A percentile compares a stretch with the other conserved stretches of the same genome.
Evolutionary conservation across 2,888 invertebrate genomes (phyloP).

Genomic region (Drosophila incognita): DNA sequence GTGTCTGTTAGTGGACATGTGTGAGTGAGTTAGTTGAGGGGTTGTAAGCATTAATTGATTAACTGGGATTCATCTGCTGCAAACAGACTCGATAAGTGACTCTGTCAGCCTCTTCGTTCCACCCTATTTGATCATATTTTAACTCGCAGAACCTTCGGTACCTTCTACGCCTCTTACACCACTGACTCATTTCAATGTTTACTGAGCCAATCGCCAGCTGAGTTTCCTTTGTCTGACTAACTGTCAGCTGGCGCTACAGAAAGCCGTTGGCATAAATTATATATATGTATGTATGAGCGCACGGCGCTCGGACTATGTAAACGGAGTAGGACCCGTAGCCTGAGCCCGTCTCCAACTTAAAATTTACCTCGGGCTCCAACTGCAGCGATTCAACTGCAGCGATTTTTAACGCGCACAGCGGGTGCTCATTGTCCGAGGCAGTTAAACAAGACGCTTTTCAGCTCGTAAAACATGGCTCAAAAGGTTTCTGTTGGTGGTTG

Average conservation of each 20-base stretch:
- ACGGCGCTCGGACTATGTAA: slow-evolving; percentile 61
- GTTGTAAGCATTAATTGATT: slow-evolving; percentile 29
- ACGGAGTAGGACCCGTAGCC: slow-evolving; percentile 40
- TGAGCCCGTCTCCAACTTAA: slow-evolving; percentile 7
- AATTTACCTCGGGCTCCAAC: slow-evolving; percentile 8
- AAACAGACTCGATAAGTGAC: slow-evolving; percentile 17
- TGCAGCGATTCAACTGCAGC: slow-evolving; percentile 54
- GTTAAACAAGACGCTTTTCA: slow-evolving; percentile 79
- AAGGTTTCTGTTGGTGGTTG: slow-evolving; percentile 25
- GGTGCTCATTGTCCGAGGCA: slow-evolving; percentile 75
- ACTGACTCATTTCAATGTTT: slow-evolving; percentile 49
- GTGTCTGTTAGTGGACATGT: not conserved
- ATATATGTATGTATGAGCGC: slow-evolving; percentile 24
- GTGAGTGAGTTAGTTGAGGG: slow-evolving; percentile 1
- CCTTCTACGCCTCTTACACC: slow-evolving; percentile 15
- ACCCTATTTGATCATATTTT: slow-evolving; percentile 14
- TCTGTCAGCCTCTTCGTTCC: slow-evolving; percentile 18
- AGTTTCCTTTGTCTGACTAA: slow-evolving; percentile 44
- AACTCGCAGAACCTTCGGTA: slow-evolving; percentile 10
- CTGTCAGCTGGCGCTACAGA: slow-evolving; percentile 74
- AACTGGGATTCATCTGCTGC: slow-evolving; percentile 14
- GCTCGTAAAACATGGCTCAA: slow-evolving; percentile 71
- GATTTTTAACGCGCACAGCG: slow-evolving; percentile 77
- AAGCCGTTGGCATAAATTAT: slow-evolving; percentile 69
- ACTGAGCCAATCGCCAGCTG: slow-evolving; percentile 48